Evolutionary conservation across 2,113 vertebrate species (phyloP).

Genomic region (Phocoena sinus): DNA sequence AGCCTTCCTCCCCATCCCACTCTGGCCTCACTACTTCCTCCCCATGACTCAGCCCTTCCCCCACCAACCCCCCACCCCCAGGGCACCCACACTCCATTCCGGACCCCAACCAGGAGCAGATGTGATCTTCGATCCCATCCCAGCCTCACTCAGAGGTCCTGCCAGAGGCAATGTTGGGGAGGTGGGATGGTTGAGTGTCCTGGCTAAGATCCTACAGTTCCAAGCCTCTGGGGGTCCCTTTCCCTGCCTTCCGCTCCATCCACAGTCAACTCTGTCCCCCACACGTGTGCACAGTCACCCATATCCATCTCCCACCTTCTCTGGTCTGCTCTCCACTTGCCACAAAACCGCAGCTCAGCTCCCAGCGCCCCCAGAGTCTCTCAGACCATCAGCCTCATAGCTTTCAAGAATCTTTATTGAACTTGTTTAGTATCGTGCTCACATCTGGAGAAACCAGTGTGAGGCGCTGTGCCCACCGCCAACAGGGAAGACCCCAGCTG

Average conservation of each 20-base stretch:
- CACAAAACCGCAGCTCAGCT: not conserved
- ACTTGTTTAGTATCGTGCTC: not conserved
- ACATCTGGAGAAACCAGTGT: not conserved
- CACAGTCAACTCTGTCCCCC: not conserved
- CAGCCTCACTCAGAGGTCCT: not conserved
- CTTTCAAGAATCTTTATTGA: constrained; percentile 61
- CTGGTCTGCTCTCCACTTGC: not conserved
- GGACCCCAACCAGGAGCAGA: constrained; percentile 47
- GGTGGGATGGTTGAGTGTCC: not conserved
- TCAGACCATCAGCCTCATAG: not conserved
- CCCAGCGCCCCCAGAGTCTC: not conserved
- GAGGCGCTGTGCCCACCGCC: not conserved
- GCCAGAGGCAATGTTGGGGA: not conserved
- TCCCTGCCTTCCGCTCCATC: not conserved
- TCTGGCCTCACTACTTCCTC: not conserved
- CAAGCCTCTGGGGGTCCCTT: not conserved
- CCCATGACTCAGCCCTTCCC: not conserved
- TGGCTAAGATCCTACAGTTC: not conserved
- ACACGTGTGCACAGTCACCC: not conserved
- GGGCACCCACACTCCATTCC: not conserved
- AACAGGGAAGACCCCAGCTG: not conserved
- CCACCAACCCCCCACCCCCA: not conserved
- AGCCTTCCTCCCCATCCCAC: not conserved
- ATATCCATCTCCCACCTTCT: not conserved
- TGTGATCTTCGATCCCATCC: constrained; percentile 19